phyloP scores from a whole-genome alignment of 1,140 invertebrate species.

The Drosophila seguyi region DNA sequence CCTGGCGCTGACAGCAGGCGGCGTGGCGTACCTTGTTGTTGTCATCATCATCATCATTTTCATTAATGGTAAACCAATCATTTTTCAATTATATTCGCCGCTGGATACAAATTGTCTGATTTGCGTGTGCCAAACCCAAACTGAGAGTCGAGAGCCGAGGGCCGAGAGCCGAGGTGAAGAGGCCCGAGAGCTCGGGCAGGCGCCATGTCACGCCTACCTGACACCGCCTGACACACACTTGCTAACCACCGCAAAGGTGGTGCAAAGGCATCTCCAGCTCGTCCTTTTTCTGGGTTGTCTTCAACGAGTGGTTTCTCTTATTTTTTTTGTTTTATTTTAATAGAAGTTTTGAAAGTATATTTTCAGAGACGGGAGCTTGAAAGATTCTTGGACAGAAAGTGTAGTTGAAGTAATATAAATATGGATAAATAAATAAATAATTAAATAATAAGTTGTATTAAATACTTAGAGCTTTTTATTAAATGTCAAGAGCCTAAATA shows the following conservation, averaged over 20 bases:
- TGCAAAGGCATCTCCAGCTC: neutral
- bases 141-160: neutral
- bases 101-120: slow-evolving; percentile 85
- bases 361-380: neutral
- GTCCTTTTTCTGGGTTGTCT: neutral
- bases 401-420: too few relatives aligned
- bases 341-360: neutral
- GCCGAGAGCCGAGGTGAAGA: neutral
- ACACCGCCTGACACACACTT: slow-evolving; percentile 10
- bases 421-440: too few relatives aligned
- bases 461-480: too few relatives aligned
- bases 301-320: neutral
- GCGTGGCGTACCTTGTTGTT: slow-evolving; percentile 40
- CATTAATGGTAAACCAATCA: slow-evolving; percentile 84
- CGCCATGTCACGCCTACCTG: slow-evolving; percentile 41
- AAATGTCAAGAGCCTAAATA: too few relatives aligned
- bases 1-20: slow-evolving; percentile 66
- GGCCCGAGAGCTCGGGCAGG: slow-evolving; percentile 11
- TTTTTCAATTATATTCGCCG: slow-evolving; percentile 84
- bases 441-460: too few relatives aligned
- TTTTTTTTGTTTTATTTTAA: neutral
- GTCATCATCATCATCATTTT: slow-evolving; percentile 79
- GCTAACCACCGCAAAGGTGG: neutral
- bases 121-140: slow-evolving; percentile 56
- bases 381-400: neutral